Conservation (phyloP, 2,797 vertebrate species). For the Phalanger gymnotis region DNA sequence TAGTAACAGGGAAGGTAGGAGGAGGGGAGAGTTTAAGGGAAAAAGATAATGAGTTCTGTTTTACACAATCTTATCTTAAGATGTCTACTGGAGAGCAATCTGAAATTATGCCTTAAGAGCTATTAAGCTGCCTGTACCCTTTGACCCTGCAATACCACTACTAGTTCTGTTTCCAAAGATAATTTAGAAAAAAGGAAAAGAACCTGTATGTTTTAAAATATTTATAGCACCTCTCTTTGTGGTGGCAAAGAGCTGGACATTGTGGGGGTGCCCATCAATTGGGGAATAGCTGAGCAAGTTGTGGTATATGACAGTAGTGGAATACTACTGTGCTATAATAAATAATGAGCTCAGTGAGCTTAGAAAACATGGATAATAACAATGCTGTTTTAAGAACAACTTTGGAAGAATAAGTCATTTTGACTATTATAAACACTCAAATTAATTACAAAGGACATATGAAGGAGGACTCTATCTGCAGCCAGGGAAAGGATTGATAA, state of each 20-base stretch:
- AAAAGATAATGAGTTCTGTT: background rate
- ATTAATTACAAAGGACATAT: background rate
- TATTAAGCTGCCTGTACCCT: background rate
- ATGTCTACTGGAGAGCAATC: background rate
- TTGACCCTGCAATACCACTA: background rate
- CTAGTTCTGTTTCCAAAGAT: background rate
- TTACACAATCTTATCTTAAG: background rate
- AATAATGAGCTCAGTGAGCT: background rate
- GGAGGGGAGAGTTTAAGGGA: background rate
- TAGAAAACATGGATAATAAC: background rate
- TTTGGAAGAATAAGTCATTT: background rate
- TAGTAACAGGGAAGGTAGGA: background rate
- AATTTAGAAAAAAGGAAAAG: background rate
- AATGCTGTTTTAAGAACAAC: background rate
- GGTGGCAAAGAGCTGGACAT: background rate
- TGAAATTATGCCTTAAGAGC: background rate
- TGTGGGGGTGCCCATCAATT: background rate
- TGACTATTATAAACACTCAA: background rate
- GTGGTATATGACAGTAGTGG: background rate
- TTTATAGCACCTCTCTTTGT: background rate
- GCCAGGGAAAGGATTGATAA: background rate
- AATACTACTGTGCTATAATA: background rate
- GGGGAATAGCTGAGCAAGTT: background rate
- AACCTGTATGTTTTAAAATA: background rate
- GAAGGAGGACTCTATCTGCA: background rate